Evolutionary conservation across 2,113 vertebrate genomes (phyloP), one percentile per base, ranked within the genome.

Genomic region (Megalops atlanticus): DNA sequence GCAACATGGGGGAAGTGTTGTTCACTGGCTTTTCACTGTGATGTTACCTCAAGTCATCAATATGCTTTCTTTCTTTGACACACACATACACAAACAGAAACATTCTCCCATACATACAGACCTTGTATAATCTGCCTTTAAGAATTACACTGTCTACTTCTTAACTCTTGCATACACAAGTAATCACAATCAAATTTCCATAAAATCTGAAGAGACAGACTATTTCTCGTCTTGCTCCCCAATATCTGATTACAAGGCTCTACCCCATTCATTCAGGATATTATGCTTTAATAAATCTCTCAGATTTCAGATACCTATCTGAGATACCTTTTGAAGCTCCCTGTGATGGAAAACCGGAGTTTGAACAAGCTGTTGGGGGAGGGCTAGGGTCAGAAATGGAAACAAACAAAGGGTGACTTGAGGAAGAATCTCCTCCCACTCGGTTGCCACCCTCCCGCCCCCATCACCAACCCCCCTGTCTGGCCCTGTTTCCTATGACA

Each of bases 221-320:
- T n/a, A n/a, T n/a, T n/a, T n/a, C n/a, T n/a, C n/a, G n/a, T n/a
- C n/a, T n/a, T 11, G 49, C 58, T 64, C 58, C 58, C 27, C 36
- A 71, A 16, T 14, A 15, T 35, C 8, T 18, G 14, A 18, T 4
- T 10, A 21, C 18, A 43, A 43, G n/a, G 31, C 27, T 40, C 73
- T 18, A 40, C 21, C n/a, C 24, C 40, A 18, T 74, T 74, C 39
- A n/a, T 11, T 43, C 24, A 31, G 73, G 73, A 21, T 10, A 43
- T 74, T 74, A 74, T n/a, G 27, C 73, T 18, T 27, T 74, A 45
- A 74, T 74, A 27, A 16, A 11, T 74, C 40, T 36, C 39, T 43
- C 73, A 27, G n/a, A 40, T 31, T 69, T 7, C 31, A 74, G 38
- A 0, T 12, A 71, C 69, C 35, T 43, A n/a, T n/a, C n/a, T n/a